Evolutionary conservation across 64 coral and sea anemone species (phyloP).

Genomic region (Hydrozoanthus tunicans): DNA sequence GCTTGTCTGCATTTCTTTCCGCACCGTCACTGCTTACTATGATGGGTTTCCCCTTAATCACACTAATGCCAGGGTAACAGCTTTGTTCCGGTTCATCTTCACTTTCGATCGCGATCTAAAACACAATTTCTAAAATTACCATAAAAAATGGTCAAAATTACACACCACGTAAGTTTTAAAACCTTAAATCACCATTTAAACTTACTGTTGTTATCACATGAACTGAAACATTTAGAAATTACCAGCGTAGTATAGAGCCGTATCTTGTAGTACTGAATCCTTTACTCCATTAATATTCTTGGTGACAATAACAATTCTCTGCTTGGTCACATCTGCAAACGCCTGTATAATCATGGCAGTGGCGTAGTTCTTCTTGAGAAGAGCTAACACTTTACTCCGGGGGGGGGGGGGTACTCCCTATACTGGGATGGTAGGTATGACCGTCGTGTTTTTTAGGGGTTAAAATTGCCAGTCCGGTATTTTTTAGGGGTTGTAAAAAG

Average conservation of each 20-base stretch:
- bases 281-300: not conserved
- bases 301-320: not conserved
- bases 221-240: not conserved
- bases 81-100: not conserved
- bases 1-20: not conserved
- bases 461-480: too few species aligned
- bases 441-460: too few species aligned
- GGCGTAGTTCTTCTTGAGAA: not conserved
- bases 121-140: not conserved
- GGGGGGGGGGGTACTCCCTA: too few species aligned
- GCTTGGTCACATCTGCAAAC: not conserved
- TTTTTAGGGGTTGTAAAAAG: too few species aligned
- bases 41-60: not conserved
- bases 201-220: not conserved
- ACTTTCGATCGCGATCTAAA: not conserved
- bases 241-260: too few species aligned
- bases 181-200: not conserved
- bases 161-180: not conserved
- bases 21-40: constrained; percentile 5
- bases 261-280: too few species aligned
- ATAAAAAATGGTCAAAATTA: not conserved
- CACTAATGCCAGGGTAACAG: not conserved
- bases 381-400: not conserved
- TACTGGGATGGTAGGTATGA: too few species aligned
- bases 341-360: not conserved